Percentiles rank a stretch among this genome's conserved stretches.
These are phyloP conservation scores for Anisognathus igniventris DNA, from an alignment of 2,797 vertebrate genomes.

Conservation along the genomic window DNA sequence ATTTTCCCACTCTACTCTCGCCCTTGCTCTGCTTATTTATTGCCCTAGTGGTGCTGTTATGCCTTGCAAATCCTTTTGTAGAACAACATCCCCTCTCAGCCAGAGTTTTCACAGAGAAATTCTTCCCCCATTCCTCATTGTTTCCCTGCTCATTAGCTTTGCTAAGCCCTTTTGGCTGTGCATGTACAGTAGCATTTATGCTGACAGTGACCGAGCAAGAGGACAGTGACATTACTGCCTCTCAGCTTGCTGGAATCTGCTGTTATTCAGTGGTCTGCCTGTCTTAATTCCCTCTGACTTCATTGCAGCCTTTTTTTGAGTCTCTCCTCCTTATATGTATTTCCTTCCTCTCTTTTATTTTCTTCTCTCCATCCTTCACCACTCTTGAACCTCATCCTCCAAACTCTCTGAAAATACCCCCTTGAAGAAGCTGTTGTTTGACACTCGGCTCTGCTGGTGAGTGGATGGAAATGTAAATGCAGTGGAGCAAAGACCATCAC, in stretches of 20 bases:
- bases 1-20: neutral
- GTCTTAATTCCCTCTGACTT: neutral
- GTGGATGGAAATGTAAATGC: neutral
- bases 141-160: constrained; percentile 47
- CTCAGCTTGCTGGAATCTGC: neutral
- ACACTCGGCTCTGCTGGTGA: neutral
- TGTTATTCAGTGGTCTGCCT: neutral
- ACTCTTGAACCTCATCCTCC: neutral
- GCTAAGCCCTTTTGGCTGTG: constrained; percentile 19
- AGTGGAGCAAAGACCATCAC: neutral
- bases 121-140: neutral
- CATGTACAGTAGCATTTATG: constrained; percentile 5
- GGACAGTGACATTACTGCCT: neutral
- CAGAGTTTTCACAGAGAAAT: constrained; percentile 54
- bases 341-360: neutral
- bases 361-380: neutral
- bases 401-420: neutral
- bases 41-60: constrained; percentile 8
- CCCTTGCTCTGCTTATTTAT: constrained; percentile 1
- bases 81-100: neutral
- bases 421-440: neutral
- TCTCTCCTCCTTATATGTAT: neutral
- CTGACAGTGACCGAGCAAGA: constrained; percentile 5
- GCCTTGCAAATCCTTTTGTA: constrained; percentile 44
- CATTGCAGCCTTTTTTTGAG: neutral